Conservation (phyloP, 2,888 invertebrate species). For the Ellobium chinense region DNA sequence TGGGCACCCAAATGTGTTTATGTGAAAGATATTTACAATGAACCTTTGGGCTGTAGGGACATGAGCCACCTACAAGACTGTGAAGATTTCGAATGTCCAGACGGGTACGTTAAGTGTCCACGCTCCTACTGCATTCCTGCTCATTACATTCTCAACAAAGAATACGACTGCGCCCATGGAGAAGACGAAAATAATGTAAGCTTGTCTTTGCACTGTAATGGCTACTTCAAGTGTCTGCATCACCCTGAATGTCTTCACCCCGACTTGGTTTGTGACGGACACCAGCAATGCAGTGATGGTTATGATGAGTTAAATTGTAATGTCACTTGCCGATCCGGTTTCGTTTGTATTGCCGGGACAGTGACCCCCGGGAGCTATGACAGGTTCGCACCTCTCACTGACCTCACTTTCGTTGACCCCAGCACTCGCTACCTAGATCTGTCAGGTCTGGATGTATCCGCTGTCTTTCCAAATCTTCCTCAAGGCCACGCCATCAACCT, state of each 20-base stretch:
- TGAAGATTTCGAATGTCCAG: not conserved
- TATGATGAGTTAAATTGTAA: constrained; percentile 33
- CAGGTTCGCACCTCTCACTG: not conserved
- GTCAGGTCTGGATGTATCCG: constrained; percentile 13
- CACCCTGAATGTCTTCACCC: constrained; percentile 25
- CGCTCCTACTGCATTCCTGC: constrained; percentile 30
- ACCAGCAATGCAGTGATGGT: constrained; percentile 6
- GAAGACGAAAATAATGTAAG: constrained; percentile 10
- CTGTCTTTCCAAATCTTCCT: constrained; percentile 4
- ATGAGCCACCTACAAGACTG: constrained; percentile 18
- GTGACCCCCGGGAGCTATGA: not conserved
- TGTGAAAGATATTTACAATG: constrained; percentile 16
- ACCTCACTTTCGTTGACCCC: constrained; percentile 2
- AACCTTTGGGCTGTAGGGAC: not conserved
- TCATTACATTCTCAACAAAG: constrained; percentile 17
- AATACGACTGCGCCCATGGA: not conserved
- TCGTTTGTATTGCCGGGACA: constrained; percentile 3
- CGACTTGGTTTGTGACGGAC: constrained; percentile 29
- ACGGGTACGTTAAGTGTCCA: constrained; percentile 25
- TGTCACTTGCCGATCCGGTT: constrained; percentile 15
- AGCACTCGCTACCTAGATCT: constrained; percentile 17
- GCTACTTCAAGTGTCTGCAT: not conserved
- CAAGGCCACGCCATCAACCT: not conserved
- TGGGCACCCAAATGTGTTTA: constrained; percentile 34
- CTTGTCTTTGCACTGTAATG: not conserved